A percentile compares a stretch with the other conserved stretches of the same genome.
phyloP scores from a whole-genome alignment of 2,888 invertebrate genomes.

The Ectemnius cavifrons region DNA sequence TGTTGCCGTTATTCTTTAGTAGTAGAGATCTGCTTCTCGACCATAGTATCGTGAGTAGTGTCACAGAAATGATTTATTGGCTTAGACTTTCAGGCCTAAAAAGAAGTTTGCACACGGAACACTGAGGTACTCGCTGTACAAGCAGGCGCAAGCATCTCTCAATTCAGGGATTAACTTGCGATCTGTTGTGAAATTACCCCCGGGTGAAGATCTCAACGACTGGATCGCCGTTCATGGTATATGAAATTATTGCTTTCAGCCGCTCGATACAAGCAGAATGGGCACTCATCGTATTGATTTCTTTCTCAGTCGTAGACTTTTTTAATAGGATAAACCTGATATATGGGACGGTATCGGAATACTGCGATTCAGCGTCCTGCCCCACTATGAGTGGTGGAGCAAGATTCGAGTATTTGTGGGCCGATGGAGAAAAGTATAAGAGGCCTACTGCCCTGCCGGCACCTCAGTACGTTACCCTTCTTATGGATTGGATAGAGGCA shows the following conservation, averaged over 20 bases:
- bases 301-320: conserved; percentile 90
- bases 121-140: conserved; percentile 90
- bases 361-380: conserved; percentile 89
- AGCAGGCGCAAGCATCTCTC: conserved; percentile 93
- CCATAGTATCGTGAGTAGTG: neutral
- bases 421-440: conserved; percentile 88
- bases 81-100: conserved; percentile 92
- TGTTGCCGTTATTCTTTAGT: neutral
- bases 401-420: conserved; percentile 94
- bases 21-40: neutral
- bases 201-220: conserved; percentile 91
- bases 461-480: conserved; percentile 87
- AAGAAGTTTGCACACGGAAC: conserved; percentile 93
- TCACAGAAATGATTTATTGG: neutral
- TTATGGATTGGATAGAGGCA: conserved; percentile 95
- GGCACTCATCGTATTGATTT: neutral
- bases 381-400: conserved; percentile 95
- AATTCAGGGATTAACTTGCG: conserved; percentile 93
- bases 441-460: conserved; percentile 90
- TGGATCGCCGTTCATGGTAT: conserved; percentile 96
- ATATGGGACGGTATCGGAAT: conserved; percentile 93
- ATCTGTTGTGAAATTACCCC: conserved; percentile 88
- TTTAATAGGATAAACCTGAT: conserved; percentile 95
- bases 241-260: neutral
- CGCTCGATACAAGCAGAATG: neutral